Conservation (phyloP, 2,888 invertebrate genomes). For the Cheilosia vernalis region DNA sequence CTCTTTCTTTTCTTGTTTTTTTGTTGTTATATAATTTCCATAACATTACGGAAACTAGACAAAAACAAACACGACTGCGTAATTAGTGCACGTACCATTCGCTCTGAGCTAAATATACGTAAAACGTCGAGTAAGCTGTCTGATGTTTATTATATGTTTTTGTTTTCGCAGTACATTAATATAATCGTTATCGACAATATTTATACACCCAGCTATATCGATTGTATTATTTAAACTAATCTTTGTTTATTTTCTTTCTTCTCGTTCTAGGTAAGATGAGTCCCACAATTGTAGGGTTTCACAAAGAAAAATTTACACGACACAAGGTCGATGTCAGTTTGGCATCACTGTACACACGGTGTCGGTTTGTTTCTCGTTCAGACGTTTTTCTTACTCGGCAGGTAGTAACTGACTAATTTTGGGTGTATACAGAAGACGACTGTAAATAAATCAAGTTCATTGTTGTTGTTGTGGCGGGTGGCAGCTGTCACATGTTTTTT, state of each 20-base stretch:
- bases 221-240: conserved; percentile 26
- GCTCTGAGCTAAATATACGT: not conserved
- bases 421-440: not conserved
- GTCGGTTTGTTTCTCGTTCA: conserved; percentile 10
- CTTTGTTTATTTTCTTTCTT: conserved; percentile 3
- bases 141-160: not conserved
- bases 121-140: conserved; percentile 6
- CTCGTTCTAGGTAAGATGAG: conserved; percentile 59
- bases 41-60: conserved; percentile 24
- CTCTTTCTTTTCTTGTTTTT: not conserved
- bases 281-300: conserved; percentile 9
- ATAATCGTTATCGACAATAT: conserved; percentile 18
- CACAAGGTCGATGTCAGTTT: conserved; percentile 51
- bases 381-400: conserved; percentile 3
- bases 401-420: conserved; percentile 35
- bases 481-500: conserved; percentile 45
- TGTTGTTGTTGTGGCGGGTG: not conserved
- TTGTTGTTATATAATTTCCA: conserved; percentile 1
- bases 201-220: conserved; percentile 9
- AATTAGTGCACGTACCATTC: conserved; percentile 11
- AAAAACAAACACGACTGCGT: conserved; percentile 26
- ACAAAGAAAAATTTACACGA: conserved; percentile 30
- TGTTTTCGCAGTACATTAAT: not conserved
- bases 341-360: conserved; percentile 18
- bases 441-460: conserved; percentile 55